A percentile compares a stretch with the other conserved stretches of the same genome.
These are phyloP conservation scores for Ophioninae sp. DNA, from an alignment of 2,888 invertebrate genomes.

Conservation along the genomic window DNA sequence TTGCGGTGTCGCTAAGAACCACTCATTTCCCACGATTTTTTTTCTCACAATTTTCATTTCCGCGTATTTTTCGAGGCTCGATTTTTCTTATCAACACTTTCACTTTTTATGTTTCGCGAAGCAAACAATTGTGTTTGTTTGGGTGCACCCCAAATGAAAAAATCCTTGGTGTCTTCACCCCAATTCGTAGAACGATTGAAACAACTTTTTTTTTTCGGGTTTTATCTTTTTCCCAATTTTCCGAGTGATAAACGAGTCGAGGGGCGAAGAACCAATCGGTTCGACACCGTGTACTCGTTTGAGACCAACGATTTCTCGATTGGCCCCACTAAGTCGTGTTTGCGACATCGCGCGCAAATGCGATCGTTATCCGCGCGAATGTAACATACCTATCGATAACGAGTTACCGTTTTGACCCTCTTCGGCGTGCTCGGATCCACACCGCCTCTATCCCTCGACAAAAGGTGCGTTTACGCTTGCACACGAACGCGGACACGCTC, in stretches of 20 bases:
- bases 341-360: conserved; percentile 34
- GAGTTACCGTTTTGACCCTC: conserved; percentile 13
- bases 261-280: conserved; percentile 18
- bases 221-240: not conserved
- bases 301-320: conserved; percentile 31
- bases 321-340: conserved; percentile 20
- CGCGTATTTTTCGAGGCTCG: not conserved
- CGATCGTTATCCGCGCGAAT: conserved; percentile 55
- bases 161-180: no score
- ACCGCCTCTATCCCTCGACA: not conserved
- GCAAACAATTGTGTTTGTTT: no score
- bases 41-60: not conserved
- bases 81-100: not conserved
- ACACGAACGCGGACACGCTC: not conserved
- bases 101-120: not conserved
- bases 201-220: not conserved
- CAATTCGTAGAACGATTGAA: no score
- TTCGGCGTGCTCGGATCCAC: conserved; percentile 21
- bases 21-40: not conserved
- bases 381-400: conserved; percentile 43
- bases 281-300: conserved; percentile 50
- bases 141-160: no score
- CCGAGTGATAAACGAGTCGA: not conserved
- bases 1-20: not conserved
- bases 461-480: not conserved